Evolutionary conservation across 2,113 vertebrate species (phyloP).

Genomic region (Sylvia atricapilla): DNA sequence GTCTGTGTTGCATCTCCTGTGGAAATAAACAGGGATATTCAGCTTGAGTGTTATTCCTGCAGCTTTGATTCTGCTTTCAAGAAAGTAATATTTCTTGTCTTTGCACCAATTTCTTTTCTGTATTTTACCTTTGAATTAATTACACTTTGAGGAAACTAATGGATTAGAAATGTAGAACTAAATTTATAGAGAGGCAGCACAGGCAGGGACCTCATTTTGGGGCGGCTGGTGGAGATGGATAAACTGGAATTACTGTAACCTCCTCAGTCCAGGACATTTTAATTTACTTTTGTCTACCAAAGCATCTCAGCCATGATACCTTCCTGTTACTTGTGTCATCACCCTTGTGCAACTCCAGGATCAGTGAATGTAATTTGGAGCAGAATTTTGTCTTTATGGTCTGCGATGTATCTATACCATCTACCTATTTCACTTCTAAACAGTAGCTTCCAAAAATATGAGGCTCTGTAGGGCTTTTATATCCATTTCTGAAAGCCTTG

Average conservation of each 20-base stretch:
- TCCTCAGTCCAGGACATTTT: background rate
- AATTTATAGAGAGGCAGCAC: background rate
- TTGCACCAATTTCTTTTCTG: background rate
- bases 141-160: background rate
- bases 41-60: background rate
- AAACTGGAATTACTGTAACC: background rate
- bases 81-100: background rate
- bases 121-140: background rate
- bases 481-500: background rate
- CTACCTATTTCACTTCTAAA: background rate
- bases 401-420: background rate
- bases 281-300: background rate
- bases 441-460: background rate
- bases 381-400: background rate
- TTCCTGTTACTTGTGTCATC: background rate
- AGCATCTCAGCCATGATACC: background rate
- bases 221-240: background rate
- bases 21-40: conserved; percentile 24
- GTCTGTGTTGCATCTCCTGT: background rate
- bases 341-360: background rate
- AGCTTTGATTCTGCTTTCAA: background rate
- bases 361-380: background rate
- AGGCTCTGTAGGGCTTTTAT: background rate
- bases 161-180: background rate
- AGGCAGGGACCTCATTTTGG: background rate